phyloP scores from a whole-genome alignment of 2,888 invertebrate species.

The Stegophylla sp. region DNA sequence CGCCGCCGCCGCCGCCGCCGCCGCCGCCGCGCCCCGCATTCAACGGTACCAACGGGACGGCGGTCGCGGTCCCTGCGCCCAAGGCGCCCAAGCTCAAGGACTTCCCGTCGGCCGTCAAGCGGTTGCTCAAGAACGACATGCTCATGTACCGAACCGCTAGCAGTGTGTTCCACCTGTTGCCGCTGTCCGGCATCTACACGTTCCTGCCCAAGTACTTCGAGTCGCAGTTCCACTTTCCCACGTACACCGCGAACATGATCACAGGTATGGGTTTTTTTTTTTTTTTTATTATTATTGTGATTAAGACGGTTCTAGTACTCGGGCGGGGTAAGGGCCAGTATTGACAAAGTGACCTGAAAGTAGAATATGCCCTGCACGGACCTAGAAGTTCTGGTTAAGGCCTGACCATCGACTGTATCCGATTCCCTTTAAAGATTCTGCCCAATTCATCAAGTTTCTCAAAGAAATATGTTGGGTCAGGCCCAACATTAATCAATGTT shows the following conservation, averaged over 20 bases:
- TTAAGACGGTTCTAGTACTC: too few species aligned
- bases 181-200: slow-evolving; percentile 90
- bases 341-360: too few species aligned
- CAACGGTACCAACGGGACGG: not conserved
- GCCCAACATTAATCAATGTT: too few species aligned
- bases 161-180: slow-evolving; percentile 86
- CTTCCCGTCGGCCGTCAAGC: slow-evolving; percentile 79
- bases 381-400: too few species aligned
- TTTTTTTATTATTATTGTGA: too few species aligned
- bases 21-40: not conserved
- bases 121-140: slow-evolving; percentile 86
- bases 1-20: slow-evolving; percentile 1
- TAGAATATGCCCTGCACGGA: too few species aligned
- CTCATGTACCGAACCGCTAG: slow-evolving; percentile 90
- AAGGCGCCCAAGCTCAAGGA: slow-evolving; percentile 68
- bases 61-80: slow-evolving; percentile 61
- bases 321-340: too few species aligned
- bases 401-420: too few species aligned
- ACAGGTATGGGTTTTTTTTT: too few species aligned
- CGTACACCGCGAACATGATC: slow-evolving; percentile 88
- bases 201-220: slow-evolving; percentile 93
- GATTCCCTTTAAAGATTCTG: too few species aligned
- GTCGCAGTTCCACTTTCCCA: slow-evolving; percentile 87
- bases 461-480: too few species aligned
- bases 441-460: too few species aligned